Evolutionary conservation across 2,888 invertebrate genomes (phyloP).

Genomic region (Morpho achilles): DNA sequence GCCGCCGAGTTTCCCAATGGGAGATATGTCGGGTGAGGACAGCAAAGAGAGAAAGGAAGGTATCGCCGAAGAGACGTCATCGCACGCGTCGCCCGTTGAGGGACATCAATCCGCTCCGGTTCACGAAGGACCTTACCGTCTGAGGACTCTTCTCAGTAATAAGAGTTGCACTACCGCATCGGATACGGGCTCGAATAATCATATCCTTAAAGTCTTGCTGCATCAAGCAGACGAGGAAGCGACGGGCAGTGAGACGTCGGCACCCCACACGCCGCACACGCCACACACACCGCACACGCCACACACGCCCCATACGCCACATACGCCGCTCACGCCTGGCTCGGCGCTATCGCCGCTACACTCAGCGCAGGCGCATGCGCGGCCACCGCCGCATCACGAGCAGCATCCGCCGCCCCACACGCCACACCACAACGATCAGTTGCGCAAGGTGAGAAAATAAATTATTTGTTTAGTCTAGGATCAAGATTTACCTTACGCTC

Average conservation of each 20-base stretch:
- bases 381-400: constrained; percentile 33
- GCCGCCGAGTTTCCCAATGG: constrained; percentile 79
- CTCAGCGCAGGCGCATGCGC: constrained; percentile 35
- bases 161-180: constrained; percentile 64
- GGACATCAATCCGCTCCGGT: constrained; percentile 46
- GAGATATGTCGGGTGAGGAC: constrained; percentile 79
- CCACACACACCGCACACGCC: constrained; percentile 49
- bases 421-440: constrained; percentile 35
- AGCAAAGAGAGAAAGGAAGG: constrained; percentile 70
- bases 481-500: too few species aligned
- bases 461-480: too few species aligned
- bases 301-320: constrained; percentile 54
- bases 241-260: constrained; percentile 61
- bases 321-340: constrained; percentile 46
- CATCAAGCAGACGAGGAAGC: constrained; percentile 71
- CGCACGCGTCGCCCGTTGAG: constrained; percentile 50
- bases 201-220: constrained; percentile 62
- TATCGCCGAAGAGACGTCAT: constrained; percentile 45
- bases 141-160: constrained; percentile 80
- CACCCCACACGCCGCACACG: constrained; percentile 66
- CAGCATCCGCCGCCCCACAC: constrained; percentile 33
- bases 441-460: constrained; percentile 47
- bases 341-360: constrained; percentile 36
- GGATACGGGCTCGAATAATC: constrained; percentile 53
- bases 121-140: constrained; percentile 75